Conservation (phyloP, 2,113 vertebrate genomes). For the Glaucomys volans region DNA sequence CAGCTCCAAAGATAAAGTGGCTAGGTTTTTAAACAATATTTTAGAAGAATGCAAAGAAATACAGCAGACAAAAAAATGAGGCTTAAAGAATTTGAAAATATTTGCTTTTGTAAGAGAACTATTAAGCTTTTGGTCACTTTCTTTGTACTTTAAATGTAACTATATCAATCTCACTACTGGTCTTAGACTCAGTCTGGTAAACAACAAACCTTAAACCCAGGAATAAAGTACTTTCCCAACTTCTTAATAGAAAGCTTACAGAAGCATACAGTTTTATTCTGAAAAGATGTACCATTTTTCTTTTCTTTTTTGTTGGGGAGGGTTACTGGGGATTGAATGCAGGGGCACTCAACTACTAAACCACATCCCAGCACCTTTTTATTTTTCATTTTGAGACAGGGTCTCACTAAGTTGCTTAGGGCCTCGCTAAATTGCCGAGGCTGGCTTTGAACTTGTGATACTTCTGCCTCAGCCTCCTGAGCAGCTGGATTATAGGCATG, state of each 20-base stretch:
- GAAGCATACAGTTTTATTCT: constrained; percentile 5
- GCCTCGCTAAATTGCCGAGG: too few species aligned
- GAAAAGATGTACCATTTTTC: background rate
- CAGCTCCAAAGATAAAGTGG: background rate
- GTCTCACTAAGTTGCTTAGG: too few species aligned
- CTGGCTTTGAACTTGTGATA: too few species aligned
- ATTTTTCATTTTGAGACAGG: too few species aligned
- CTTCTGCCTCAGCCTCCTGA: too few species aligned
- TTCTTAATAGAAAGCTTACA: constrained; percentile 57
- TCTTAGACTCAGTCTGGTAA: constrained; percentile 65
- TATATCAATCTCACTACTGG: constrained; percentile 41
- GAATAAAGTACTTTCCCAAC: background rate
- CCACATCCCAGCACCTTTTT: too few species aligned
- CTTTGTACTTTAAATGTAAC: constrained; percentile 44
- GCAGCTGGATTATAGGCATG: too few species aligned
- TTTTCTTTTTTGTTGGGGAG: too few species aligned
- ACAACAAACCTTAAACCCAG: constrained; percentile 47
- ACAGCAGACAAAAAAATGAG: background rate
- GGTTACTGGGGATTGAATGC: too few species aligned
- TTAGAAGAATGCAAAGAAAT: constrained; percentile 18
- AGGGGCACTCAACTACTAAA: too few species aligned
- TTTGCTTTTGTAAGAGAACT: background rate
- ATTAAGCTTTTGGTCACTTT: constrained; percentile 59
- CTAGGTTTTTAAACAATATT: constrained; percentile 21
- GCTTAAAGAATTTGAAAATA: background rate